A percentile compares a stretch with the other conserved stretches of the same genome.
Conservation (phyloP, 2,888 invertebrate genomes). For the Xanthostigma xanthostigma region DNA sequence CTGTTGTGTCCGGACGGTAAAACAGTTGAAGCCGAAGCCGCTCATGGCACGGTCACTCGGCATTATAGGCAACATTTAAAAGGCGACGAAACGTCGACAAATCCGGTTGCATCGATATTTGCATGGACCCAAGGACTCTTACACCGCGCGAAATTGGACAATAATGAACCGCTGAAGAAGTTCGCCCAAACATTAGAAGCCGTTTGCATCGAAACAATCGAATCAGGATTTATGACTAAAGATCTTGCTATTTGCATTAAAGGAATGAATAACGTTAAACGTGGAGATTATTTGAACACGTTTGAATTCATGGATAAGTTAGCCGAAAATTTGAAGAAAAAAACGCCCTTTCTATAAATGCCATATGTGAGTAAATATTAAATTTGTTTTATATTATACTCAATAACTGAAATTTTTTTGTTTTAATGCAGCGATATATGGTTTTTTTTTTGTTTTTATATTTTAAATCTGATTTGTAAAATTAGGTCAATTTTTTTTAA, state of each 20-base stretch:
- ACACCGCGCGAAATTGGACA: slow-evolving; percentile 88
- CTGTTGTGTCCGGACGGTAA: slow-evolving; percentile 94
- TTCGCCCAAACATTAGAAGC: slow-evolving; percentile 80
- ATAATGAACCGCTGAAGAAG: slow-evolving; percentile 54
- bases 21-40: slow-evolving; percentile 96
- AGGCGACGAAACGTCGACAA: slow-evolving; percentile 97
- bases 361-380: background rate
- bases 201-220: slow-evolving; percentile 90
- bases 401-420: too few relatives aligned
- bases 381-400: background rate
- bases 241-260: slow-evolving; percentile 97
- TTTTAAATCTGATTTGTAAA: background rate
- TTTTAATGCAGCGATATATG: too few relatives aligned
- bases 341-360: slow-evolving; percentile 24
- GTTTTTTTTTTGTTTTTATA: background rate
- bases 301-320: slow-evolving; percentile 94
- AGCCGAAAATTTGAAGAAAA: slow-evolving; percentile 70
- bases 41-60: slow-evolving; percentile 92
- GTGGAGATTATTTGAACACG: slow-evolving; percentile 86
- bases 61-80: slow-evolving; percentile 80
- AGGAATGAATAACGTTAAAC: slow-evolving; percentile 63
- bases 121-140: slow-evolving; percentile 93
- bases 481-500: background rate
- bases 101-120: slow-evolving; percentile 97
- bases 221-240: slow-evolving; percentile 92